Conservation (phyloP, 2,888 invertebrate genomes). For the Iselma pallidipennis region DNA sequence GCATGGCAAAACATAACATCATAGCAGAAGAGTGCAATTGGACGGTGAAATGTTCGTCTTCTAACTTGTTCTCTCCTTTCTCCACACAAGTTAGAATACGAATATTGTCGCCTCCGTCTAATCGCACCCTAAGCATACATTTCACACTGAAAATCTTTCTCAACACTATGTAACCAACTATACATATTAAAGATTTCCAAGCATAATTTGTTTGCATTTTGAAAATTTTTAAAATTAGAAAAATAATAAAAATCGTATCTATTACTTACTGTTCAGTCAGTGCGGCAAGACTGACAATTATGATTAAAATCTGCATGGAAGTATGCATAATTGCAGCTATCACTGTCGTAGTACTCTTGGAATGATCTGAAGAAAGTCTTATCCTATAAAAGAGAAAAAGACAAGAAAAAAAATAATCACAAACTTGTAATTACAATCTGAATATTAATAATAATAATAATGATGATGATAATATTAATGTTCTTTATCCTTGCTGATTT, state of each 20-base stretch:
- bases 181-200: not conserved
- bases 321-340: conserved; percentile 29
- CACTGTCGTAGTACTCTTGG: conserved; percentile 22
- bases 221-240: not conserved
- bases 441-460: not conserved
- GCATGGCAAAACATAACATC: no score
- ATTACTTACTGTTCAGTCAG: conserved; percentile 34
- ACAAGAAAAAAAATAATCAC: not conserved
- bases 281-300: conserved; percentile 26
- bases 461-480: not conserved
- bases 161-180: conserved; percentile 2
- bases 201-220: not conserved
- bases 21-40: no score
- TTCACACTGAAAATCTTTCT: not conserved
- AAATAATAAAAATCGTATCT: not conserved
- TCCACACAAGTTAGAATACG: no score
- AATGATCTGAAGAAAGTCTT: conserved; percentile 29
- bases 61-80: no score
- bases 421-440: not conserved
- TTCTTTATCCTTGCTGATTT: not conserved
- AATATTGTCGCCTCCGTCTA: no score
- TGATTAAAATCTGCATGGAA: conserved; percentile 22
- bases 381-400: conserved; percentile 27
- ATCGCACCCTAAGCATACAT: no score
- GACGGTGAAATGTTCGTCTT: no score